phyloP scores from a whole-genome alignment of 2,113 vertebrate species.

The Tenebrosternarchus preto region DNA sequence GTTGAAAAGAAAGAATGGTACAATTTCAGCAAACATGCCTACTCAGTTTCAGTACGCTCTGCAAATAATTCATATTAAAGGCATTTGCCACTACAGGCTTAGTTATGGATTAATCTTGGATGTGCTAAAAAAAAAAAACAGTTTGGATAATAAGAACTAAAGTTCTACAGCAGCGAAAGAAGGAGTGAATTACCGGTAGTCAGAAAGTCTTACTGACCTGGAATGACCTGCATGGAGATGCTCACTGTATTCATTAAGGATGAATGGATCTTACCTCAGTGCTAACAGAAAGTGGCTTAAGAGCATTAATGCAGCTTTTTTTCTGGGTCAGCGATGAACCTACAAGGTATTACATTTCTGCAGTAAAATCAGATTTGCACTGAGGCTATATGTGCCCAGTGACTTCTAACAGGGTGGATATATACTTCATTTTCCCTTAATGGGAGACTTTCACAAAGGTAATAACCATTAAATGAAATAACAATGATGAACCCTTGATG shows the following conservation, averaged over 20 bases:
- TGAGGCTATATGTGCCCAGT: neutral
- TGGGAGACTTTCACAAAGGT: neutral
- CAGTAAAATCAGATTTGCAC: slow-evolving; percentile 5
- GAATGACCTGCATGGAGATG: neutral
- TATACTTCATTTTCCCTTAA: neutral
- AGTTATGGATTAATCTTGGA: too few species aligned
- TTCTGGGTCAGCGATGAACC: neutral
- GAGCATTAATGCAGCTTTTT: neutral
- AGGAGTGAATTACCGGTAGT: too few species aligned
- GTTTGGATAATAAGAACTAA: too few species aligned
- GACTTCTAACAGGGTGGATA: neutral
- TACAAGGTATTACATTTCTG: slow-evolving; percentile 4
- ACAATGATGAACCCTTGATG: neutral
- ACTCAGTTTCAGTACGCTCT: neutral
- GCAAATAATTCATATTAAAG: neutral
- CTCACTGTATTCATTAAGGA: neutral
- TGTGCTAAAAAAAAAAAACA: too few species aligned
- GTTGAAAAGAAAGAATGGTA: too few species aligned
- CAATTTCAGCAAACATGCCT: neutral
- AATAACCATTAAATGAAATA: too few species aligned
- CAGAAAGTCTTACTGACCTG: neutral
- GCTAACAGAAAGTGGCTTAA: neutral
- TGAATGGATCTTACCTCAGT: neutral
- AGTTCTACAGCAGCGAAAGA: neutral
- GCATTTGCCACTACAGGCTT: neutral